These are phyloP conservation scores for Pseudomugil tenellus DNA, from an alignment of 2,797 vertebrate species.

Conservation along the genomic window DNA sequence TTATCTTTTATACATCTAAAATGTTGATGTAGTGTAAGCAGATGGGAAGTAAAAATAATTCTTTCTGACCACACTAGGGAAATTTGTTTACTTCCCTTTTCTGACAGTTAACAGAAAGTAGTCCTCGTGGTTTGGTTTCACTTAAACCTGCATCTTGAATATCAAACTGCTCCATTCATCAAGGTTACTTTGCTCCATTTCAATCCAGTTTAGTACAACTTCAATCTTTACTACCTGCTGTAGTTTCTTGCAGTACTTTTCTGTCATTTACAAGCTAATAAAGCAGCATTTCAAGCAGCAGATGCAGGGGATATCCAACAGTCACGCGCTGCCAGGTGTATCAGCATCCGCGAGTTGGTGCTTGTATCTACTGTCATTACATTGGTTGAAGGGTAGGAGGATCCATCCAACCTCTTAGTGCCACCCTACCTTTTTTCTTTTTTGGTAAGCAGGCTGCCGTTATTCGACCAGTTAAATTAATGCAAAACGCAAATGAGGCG, in stretches of 20 bases:
- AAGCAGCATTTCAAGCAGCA: slow-evolving; percentile 11
- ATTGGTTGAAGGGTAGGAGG: slow-evolving; percentile 75
- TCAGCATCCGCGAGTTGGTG: slow-evolving; percentile 39
- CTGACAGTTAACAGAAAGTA: neutral
- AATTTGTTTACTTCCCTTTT: slow-evolving; percentile 22
- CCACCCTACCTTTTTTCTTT: neutral
- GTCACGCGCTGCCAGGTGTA: slow-evolving; percentile 46
- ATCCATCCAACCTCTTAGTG: neutral
- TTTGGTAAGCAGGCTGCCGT: neutral
- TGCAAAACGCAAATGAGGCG: slow-evolving; percentile 8
- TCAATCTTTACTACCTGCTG: neutral
- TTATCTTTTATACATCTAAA: neutral
- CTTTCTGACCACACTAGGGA: neutral
- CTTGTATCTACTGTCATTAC: slow-evolving; percentile 38
- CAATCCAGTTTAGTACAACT: neutral
- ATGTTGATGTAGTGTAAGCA: neutral
- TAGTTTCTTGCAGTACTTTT: neutral
- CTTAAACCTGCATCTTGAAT: neutral
- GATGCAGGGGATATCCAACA: slow-evolving; percentile 33
- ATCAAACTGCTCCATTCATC: neutral
- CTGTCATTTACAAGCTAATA: slow-evolving; percentile 1
- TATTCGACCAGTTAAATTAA: neutral
- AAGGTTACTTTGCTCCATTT: neutral
- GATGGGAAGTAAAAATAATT: neutral
- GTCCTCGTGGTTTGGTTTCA: neutral